Percentiles rank a stretch among this genome's conserved stretches.
Evolutionary conservation across 2,888 invertebrate species (phyloP).

Genomic region (Pilophorus perplexus): DNA sequence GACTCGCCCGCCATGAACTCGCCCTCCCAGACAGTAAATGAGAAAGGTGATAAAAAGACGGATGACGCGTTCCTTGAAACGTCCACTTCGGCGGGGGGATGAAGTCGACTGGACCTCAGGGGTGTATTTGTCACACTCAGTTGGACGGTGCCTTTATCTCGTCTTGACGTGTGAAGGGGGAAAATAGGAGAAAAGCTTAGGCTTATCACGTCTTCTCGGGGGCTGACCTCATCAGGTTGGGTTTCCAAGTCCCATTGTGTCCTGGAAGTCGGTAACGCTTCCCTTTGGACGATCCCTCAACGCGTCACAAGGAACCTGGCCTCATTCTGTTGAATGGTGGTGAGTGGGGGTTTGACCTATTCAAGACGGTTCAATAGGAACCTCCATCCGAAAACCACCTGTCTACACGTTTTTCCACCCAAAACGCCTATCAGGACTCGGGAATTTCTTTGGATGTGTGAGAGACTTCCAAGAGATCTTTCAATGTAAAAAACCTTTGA

Average conservation of each 20-base stretch:
- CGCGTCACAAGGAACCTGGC: constrained; percentile 1
- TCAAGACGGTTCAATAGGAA: constrained; percentile 9
- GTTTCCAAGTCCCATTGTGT: background rate
- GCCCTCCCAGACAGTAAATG: constrained; percentile 13
- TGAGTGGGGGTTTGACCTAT: constrained; percentile 10
- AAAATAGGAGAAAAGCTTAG: background rate
- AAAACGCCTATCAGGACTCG: background rate
- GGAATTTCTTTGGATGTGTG: background rate
- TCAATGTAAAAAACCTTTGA: too few species aligned
- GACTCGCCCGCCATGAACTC: too few species aligned
- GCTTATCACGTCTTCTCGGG: constrained; percentile 12
- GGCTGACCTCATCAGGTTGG: constrained; percentile 17
- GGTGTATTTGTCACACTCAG: constrained; percentile 19
- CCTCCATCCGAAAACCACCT: background rate
- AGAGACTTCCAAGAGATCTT: too few species aligned
- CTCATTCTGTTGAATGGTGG: constrained; percentile 7
- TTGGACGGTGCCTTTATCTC: constrained; percentile 10
- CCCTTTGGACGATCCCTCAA: constrained; percentile 22
- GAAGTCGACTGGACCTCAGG: background rate
- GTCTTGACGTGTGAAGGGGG: too few species aligned
- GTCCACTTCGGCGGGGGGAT: background rate
- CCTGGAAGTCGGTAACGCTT: background rate
- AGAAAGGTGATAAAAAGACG: constrained; percentile 29
- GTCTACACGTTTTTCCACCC: background rate
- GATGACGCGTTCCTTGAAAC: background rate